A percentile compares a stretch with the other conserved stretches of the same genome.
phyloP scores from a whole-genome alignment of 2,888 invertebrate genomes.

The Hirtodrosophila histrioides region DNA sequence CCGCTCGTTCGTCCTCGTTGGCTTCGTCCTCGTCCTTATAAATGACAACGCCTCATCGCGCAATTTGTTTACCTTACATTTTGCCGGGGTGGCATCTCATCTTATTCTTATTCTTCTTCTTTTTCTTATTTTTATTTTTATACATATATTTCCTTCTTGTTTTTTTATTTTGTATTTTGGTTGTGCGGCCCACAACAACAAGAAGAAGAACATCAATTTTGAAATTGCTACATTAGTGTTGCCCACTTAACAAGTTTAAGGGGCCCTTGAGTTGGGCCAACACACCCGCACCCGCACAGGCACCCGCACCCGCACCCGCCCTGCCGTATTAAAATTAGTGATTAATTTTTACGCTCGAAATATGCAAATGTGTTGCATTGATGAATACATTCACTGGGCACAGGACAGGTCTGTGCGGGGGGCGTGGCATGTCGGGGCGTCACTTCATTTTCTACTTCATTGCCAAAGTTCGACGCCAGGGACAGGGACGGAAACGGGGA shows the following conservation, averaged over 20 bases:
- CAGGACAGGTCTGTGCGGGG: constrained; percentile 15
- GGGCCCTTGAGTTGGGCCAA: constrained; percentile 43
- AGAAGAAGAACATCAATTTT: constrained; percentile 76
- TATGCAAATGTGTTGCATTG: constrained; percentile 83
- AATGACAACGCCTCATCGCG: constrained; percentile 83
- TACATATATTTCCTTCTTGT: neutral
- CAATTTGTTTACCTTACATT: constrained; percentile 81
- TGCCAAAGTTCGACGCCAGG: constrained; percentile 63
- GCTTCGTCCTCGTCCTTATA: constrained; percentile 51
- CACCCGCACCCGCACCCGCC: constrained; percentile 24
- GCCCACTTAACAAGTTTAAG: constrained; percentile 82
- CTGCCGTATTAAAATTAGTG: constrained; percentile 83
- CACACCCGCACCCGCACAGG: constrained; percentile 1
- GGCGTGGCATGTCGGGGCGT: constrained; percentile 55
- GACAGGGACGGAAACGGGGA: constrained; percentile 20
- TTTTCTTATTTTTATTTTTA: constrained; percentile 7
- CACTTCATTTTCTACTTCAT: constrained; percentile 81
- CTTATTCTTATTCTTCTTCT: constrained; percentile 22
- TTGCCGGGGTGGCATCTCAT: constrained; percentile 25
- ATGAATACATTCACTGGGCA: constrained; percentile 77
- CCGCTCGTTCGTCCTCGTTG: constrained; percentile 41
- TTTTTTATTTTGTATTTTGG: constrained; percentile 24
- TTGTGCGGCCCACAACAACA: constrained; percentile 20
- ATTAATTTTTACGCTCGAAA: constrained; percentile 83
- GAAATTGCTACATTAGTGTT: constrained; percentile 83